Evolutionary conservation across 2,113 vertebrate genomes (phyloP), one percentile per base, ranked within the genome.

Genomic region (Erinaceus europaeus): DNA sequence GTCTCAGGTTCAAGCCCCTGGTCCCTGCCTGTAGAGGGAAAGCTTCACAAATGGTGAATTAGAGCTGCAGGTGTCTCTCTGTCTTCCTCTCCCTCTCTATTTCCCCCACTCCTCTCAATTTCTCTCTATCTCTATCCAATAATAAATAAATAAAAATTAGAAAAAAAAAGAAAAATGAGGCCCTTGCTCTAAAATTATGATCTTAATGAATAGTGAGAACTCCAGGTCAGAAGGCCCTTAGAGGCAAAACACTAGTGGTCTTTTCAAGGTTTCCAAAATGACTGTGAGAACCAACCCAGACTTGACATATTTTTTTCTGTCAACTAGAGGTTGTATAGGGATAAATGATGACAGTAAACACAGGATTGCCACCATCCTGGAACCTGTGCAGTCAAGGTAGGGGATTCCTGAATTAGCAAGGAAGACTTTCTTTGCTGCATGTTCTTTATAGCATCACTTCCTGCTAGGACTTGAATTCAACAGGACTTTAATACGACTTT

Each of bases 341-440:
- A 23, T 27, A 18, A 59, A 38, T 0, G 6, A 3, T 14, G 78
- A 73, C 48, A 23, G 20, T 1, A 7, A 4, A 15, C 13, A 11
- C 2, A 18, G 32, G 77, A 0, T 0, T 9, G 23, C 15, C 34
- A 1, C 14, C 21, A 1, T 15, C 36, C 61, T 9, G 5, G 82
- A 23, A 17, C 1, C 32, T 9, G 59, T 34, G 80, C 8, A 29
- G 15, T 42, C 0, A 0, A 18, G 38, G 18, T 7, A 21, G 38
- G 21, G 9, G 1, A 1, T 50, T n/a, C 23, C 21, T 0, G 0
- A 10, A 8, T 10, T 9, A 61, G 12, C 20, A 42, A 57, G n/a
- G 21, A n/a, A 27, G 55, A 15, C 15, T 32, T 4, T 48, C 57
- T 34, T 55, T 21, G 65, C 29, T 21, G 3, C 10, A 0, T 25